Percentiles rank a stretch among this genome's conserved stretches.
Conservation (phyloP, 2,113 vertebrate species). For the Phalacrocorax brasilianus region DNA sequence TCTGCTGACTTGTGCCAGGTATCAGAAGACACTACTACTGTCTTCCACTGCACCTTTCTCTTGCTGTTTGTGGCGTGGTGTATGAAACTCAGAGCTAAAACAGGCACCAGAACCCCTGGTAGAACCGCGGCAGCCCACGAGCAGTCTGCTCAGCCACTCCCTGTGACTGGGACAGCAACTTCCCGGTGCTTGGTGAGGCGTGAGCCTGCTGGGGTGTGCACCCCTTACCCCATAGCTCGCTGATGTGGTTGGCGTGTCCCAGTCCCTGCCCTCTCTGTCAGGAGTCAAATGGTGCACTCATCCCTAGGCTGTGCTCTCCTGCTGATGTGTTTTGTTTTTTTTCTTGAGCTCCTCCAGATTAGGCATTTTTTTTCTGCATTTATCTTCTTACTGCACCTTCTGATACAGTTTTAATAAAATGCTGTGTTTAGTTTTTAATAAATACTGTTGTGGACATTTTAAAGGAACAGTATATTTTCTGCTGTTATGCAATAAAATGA, state of each 20-base stretch:
- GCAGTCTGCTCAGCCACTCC: fast-evolving
- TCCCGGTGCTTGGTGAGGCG: fast-evolving
- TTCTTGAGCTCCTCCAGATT: background rate
- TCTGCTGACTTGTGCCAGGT: background rate
- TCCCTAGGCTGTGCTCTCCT: background rate
- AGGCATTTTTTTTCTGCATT: background rate
- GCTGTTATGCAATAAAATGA: background rate
- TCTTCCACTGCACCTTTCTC: fast-evolving
- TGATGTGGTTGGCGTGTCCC: fast-evolving
- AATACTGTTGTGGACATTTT: background rate
- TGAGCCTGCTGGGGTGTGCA: background rate
- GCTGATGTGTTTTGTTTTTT: background rate
- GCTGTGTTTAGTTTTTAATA: background rate
- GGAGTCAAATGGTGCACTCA: background rate
- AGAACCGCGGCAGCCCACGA: background rate
- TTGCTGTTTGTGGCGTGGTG: fast-evolving
- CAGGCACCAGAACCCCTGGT: background rate
- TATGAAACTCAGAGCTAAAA: fast-evolving
- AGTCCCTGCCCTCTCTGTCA: background rate
- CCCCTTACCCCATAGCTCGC: fast-evolving
- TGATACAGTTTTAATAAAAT: background rate
- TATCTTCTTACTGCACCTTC: background rate
- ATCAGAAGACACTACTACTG: fast-evolving
- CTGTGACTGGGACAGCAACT: background rate
- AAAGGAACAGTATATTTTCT: background rate